A percentile compares a stretch with the other conserved stretches of the same genome.
Conservation (phyloP, 2,113 vertebrate species). For the Tricholaema leucomelas region DNA sequence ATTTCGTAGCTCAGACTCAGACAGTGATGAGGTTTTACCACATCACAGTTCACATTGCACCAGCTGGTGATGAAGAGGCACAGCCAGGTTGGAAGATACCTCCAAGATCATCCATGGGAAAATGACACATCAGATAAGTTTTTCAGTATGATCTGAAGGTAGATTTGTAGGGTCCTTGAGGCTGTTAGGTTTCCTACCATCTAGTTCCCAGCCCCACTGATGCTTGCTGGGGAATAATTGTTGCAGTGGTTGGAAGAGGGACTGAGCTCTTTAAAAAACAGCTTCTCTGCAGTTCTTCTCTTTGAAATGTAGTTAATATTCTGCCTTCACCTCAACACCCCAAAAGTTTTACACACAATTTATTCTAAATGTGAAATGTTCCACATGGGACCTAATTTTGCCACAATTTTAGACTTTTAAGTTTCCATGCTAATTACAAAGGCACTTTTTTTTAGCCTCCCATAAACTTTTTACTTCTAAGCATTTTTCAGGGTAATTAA, state of each 20-base stretch:
- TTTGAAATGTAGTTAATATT: neutral
- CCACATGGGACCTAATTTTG: neutral
- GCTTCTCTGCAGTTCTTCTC: neutral
- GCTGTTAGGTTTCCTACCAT: neutral
- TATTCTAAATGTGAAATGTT: neutral
- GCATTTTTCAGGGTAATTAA: conserved; percentile 13
- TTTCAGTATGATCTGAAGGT: neutral
- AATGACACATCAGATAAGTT: neutral
- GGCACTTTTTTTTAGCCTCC: neutral
- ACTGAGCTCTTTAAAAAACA: neutral
- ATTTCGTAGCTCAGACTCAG: neutral
- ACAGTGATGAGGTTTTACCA: neutral
- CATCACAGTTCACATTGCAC: neutral
- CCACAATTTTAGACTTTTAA: neutral
- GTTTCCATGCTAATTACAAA: neutral
- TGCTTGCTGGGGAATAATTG: neutral
- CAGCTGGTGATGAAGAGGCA: neutral
- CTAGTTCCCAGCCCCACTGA: neutral
- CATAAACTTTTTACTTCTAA: neutral
- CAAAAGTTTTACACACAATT: neutral
- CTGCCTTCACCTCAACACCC: neutral
- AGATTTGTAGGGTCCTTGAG: neutral
- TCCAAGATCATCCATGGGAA: no score
- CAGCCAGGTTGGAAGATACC: no score
- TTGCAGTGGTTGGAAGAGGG: neutral